Evolutionary conservation across 2,113 vertebrate genomes (phyloP).

Genomic region (Notothenia coriiceps): DNA sequence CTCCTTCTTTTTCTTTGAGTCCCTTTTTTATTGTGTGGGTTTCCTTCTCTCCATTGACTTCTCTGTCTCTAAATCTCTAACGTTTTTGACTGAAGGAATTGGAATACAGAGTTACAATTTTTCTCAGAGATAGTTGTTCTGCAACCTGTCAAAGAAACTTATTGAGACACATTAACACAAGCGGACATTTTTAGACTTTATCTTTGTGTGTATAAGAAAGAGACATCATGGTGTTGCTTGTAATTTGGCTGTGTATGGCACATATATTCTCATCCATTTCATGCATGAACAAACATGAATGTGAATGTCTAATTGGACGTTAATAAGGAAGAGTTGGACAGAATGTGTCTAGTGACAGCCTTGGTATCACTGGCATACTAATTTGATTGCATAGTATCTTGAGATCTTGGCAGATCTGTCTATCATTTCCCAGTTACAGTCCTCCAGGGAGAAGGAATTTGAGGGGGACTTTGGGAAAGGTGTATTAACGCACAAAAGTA

Average conservation of each 20-base stretch:
- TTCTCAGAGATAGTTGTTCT: slow-evolving; percentile 42
- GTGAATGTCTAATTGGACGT: slow-evolving; percentile 34
- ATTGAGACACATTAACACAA: slow-evolving; percentile 25
- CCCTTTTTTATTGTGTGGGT: slow-evolving; percentile 38
- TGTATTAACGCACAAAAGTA: slow-evolving; percentile 11
- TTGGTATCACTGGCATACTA: slow-evolving; percentile 28
- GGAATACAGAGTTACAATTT: slow-evolving; percentile 32
- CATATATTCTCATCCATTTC: not conserved
- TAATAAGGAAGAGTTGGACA: slow-evolving; percentile 35
- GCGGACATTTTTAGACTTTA: slow-evolving; percentile 5
- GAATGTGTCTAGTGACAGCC: slow-evolving; percentile 32
- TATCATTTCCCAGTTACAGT: slow-evolving; percentile 27
- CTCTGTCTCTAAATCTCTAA: slow-evolving; percentile 59
- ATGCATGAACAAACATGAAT: slow-evolving; percentile 12
- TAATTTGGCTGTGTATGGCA: not conserved
- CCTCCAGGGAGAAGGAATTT: not conserved
- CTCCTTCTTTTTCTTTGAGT: slow-evolving; percentile 14
- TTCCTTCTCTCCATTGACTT: slow-evolving; percentile 27
- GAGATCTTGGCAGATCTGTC: slow-evolving; percentile 32
- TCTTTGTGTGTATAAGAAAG: not conserved
- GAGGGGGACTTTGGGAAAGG: not conserved
- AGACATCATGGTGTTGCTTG: not conserved
- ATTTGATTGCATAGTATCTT: not conserved
- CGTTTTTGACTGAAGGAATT: slow-evolving; percentile 51
- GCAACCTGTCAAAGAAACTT: slow-evolving; percentile 53